Evolutionary conservation across 2,797 vertebrate genomes (phyloP).

Genomic region (Parauchenoglanis punctatus): DNA sequence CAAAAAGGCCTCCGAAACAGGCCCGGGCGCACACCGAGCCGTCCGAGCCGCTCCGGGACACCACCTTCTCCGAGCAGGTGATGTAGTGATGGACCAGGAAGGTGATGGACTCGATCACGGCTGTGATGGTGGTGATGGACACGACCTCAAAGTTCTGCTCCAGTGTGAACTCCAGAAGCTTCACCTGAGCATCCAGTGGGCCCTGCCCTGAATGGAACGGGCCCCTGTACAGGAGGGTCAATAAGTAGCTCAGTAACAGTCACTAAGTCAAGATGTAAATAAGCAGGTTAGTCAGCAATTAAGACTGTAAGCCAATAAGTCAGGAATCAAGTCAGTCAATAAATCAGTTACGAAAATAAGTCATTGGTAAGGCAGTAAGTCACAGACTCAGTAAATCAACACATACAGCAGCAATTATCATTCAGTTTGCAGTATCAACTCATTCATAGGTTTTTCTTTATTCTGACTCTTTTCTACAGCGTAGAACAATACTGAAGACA

Average conservation of each 20-base stretch:
- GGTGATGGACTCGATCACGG: slow-evolving; percentile 95
- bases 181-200: slow-evolving; percentile 96
- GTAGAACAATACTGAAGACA: too few relatives aligned
- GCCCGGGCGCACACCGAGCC: slow-evolving; percentile 95
- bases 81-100: slow-evolving; percentile 98
- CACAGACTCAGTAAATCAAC: background rate
- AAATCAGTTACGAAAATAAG: too few relatives aligned
- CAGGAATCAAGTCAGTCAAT: background rate
- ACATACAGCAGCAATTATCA: too few relatives aligned
- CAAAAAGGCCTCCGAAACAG: slow-evolving; percentile 96
- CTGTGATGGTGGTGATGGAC: slow-evolving; percentile 92
- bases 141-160: slow-evolving; percentile 98
- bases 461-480: too few relatives aligned
- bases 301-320: background rate
- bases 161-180: slow-evolving; percentile 94
- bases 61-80: slow-evolving; percentile 95
- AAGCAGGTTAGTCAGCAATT: background rate
- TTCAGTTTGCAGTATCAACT: too few relatives aligned
- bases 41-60: slow-evolving; percentile 95
- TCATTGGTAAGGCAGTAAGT: background rate
- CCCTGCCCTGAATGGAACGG: slow-evolving; percentile 96
- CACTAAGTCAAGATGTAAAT: background rate
- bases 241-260: background rate
- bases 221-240: slow-evolving; percentile 76
- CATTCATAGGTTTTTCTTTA: too few relatives aligned